Conservation (phyloP, 1,140 invertebrate species). For the Berghia stephanieae region DNA sequence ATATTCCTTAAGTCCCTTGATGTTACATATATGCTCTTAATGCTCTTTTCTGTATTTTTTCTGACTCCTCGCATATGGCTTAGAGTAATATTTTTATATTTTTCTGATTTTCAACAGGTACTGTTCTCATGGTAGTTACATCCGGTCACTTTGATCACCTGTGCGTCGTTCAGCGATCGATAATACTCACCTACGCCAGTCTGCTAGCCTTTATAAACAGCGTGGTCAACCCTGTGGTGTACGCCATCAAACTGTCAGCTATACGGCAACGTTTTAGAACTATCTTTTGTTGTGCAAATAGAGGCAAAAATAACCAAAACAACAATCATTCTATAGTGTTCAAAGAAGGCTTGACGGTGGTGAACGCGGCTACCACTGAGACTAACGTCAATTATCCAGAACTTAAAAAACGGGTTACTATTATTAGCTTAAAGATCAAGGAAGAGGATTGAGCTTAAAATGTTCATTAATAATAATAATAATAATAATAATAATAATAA, state of each 20-base stretch:
- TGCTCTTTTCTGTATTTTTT: slow-evolving; percentile 28
- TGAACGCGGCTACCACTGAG: too few species aligned
- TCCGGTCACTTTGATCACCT: neutral
- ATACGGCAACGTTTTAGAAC: slow-evolving; percentile 27
- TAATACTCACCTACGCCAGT: slow-evolving; percentile 28
- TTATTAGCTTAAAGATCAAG: too few species aligned
- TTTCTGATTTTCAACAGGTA: slow-evolving; percentile 8
- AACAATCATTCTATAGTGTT: too few species aligned
- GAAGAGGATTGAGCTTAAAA: too few species aligned
- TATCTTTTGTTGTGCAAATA: slow-evolving; percentile 26
- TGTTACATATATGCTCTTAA: too few species aligned
- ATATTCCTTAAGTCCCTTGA: too few species aligned
- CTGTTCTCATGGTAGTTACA: slow-evolving; percentile 24
- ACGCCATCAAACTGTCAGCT: slow-evolving; percentile 37
- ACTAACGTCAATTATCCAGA: too few species aligned
- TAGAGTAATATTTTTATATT: neutral
- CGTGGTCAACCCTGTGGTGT: slow-evolving; percentile 43
- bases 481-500: too few species aligned
- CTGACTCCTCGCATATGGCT: neutral
- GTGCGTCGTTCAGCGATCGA: slow-evolving; percentile 5
- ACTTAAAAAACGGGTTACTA: too few species aligned
- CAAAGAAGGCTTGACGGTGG: too few species aligned
- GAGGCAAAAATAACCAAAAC: too few species aligned
- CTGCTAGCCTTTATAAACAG: slow-evolving; percentile 33
- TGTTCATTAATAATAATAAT: too few species aligned